These are phyloP conservation scores for Aphyosemion australe DNA, from an alignment of 2,113 vertebrate genomes.

Conservation along the genomic window DNA sequence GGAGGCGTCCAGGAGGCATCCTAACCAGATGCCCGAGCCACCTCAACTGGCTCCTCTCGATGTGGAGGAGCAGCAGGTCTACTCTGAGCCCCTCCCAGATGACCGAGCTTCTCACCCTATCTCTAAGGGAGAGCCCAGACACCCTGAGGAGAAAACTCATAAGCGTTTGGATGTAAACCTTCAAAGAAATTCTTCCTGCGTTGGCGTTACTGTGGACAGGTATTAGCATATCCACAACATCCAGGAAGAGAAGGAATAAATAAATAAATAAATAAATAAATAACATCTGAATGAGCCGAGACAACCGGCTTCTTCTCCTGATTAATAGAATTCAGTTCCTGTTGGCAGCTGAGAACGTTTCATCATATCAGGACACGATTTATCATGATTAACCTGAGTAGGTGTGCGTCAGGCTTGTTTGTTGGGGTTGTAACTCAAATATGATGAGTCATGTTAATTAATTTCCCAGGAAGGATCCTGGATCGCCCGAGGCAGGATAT, in stretches of 20 bases:
- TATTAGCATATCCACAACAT: conserved; percentile 1
- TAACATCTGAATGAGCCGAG: conserved; percentile 10
- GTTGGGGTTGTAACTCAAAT: neutral
- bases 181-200: too few species aligned
- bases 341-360: conserved; percentile 7
- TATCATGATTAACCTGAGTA: conserved; percentile 21
- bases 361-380: neutral
- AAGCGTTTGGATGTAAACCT: too few species aligned
- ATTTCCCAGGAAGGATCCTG: conserved; percentile 27
- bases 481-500: conserved; percentile 21
- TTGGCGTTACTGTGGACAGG: neutral
- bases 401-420: conserved; percentile 19
- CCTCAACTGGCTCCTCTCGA: too few species aligned
- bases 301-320: conserved; percentile 25
- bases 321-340: conserved; percentile 10
- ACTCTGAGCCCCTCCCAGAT: too few species aligned
- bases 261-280: neutral
- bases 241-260: neutral
- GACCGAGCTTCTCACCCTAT: too few species aligned
- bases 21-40: too few species aligned
- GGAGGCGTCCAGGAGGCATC: too few species aligned
- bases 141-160: too few species aligned
- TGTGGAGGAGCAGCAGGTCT: too few species aligned
- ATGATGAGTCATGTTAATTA: conserved; percentile 10
- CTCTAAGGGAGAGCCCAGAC: too few species aligned